These are phyloP conservation scores for Phymorhynchus buccinoides DNA, from an alignment of 1,140 invertebrate species.

Conservation along the genomic window DNA sequence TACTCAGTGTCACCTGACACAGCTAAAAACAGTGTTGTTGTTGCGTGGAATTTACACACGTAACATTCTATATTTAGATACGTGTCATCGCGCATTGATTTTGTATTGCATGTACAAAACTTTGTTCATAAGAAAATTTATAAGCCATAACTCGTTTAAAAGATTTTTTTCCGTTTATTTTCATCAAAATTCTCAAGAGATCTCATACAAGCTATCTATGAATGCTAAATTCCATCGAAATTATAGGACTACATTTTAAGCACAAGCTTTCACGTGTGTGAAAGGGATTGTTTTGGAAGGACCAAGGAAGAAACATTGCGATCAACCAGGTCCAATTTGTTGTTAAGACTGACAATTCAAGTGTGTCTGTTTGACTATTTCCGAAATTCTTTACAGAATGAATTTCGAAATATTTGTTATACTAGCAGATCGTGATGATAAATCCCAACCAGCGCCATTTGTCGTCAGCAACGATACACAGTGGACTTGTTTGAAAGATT, in stretches of 20 bases:
- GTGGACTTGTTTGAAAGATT: not conserved
- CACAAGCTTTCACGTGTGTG: not conserved
- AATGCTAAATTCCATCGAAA: too few relatives aligned
- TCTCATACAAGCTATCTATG: too few relatives aligned
- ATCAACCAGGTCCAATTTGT: too few relatives aligned
- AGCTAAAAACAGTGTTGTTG: not conserved
- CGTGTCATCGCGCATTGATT: not conserved
- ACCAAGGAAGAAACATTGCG: too few relatives aligned
- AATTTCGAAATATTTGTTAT: not conserved
- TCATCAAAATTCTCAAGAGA: too few relatives aligned
- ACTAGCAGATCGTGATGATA: not conserved
- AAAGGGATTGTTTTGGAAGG: not conserved
- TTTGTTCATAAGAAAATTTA: too few relatives aligned
- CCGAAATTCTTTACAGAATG: not conserved
- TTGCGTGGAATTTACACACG: not conserved
- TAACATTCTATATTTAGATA: not conserved
- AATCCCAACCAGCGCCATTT: not conserved
- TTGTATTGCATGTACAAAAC: too few relatives aligned
- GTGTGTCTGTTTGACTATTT: not conserved
- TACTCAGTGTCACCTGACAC: not conserved
- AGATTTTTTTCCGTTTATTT: too few relatives aligned
- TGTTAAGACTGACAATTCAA: too few relatives aligned
- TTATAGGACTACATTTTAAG: not conserved
- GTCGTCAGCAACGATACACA: not conserved
- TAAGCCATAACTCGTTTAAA: too few relatives aligned